These are phyloP conservation scores for Phodopus roborovskii DNA, from an alignment of 2,113 vertebrate species.

Conservation along the genomic window DNA sequence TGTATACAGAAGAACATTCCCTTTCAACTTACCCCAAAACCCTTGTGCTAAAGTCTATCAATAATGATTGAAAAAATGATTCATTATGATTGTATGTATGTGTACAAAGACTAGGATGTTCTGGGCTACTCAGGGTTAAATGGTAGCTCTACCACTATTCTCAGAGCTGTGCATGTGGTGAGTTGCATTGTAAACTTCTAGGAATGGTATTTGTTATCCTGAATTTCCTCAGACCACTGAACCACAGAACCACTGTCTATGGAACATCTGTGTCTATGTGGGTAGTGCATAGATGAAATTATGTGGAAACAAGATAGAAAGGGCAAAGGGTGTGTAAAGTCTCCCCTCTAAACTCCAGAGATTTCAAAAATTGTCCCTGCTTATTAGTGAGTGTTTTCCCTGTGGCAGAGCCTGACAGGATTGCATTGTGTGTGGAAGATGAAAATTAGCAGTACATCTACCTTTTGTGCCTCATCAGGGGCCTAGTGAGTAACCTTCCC, in stretches of 20 bases:
- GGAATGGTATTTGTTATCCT: slow-evolving; percentile 2
- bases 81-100: background rate
- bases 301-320: slow-evolving; percentile 14
- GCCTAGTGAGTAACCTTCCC: background rate
- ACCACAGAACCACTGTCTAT: background rate
- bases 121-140: background rate
- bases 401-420: background rate
- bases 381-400: background rate
- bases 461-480: background rate
- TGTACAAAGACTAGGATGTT: background rate
- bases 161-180: background rate
- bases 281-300: background rate
- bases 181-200: slow-evolving; percentile 21
- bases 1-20: too few relatives aligned
- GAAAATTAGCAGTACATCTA: background rate
- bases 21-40: background rate
- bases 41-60: background rate
- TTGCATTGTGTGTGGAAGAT: background rate
- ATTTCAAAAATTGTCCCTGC: background rate
- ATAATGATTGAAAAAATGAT: background rate
- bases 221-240: slow-evolving; percentile 45
- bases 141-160: background rate
- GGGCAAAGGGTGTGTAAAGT: background rate
- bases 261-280: background rate
- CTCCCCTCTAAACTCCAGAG: background rate